Evolutionary conservation across 2,113 vertebrate species (phyloP).

Genomic region (Probosciger aterrimus): DNA sequence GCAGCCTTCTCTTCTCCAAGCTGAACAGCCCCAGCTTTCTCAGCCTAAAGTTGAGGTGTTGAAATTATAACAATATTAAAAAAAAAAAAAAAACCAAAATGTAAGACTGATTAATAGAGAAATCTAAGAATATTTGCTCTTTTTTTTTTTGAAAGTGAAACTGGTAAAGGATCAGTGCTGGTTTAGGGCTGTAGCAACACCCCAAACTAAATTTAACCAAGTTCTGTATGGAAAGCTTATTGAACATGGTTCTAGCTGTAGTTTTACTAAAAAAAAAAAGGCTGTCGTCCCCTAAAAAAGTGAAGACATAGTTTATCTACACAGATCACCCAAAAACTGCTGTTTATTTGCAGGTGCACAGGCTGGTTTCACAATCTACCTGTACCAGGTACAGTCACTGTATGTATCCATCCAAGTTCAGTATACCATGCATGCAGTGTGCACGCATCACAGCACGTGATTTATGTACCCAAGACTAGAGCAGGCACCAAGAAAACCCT

Average conservation of each 20-base stretch:
- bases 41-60: neutral
- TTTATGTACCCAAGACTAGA: fast-evolving
- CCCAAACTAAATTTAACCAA: neutral
- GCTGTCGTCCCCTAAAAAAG: neutral
- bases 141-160: neutral
- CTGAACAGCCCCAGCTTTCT: neutral
- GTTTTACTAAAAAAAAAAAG: neutral
- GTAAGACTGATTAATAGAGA: neutral
- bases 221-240: neutral
- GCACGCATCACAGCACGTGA: fast-evolving
- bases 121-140: neutral
- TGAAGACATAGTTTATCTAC: neutral
- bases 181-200: neutral
- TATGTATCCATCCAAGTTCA: no score
- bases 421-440: fast-evolving
- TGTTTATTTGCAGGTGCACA: neutral
- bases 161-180: neutral
- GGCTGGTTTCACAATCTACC: no score
- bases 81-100: neutral
- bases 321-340: fast-evolving
- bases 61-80: neutral
- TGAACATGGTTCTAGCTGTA: neutral
- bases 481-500: neutral
- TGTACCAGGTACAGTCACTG: fast-evolving
- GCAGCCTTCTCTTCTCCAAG: neutral